Base-by-base conservation (phyloP, 2,888 invertebrate genomes). In the Drosophila mulleri region DNA sequence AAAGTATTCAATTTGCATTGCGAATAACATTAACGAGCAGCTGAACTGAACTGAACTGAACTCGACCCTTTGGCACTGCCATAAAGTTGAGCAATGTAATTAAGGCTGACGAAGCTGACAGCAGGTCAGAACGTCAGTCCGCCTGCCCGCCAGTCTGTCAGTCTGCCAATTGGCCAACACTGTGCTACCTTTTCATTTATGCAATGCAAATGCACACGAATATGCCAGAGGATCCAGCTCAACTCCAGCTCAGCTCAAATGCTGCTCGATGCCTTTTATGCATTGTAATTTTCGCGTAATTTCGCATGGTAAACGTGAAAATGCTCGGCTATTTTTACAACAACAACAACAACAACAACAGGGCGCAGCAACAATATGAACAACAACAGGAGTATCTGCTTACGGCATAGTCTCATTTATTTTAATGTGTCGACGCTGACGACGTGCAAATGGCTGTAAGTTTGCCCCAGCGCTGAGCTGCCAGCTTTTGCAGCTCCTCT, bases 251-350 rank as follows among this genome's bases (percentile, higher is more conserved):
- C n/a, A 47, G 44, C 54, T 32, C 57, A 42, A 64, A 39, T 56
- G 65, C 48, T 48, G 70, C 63, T 74, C 74, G 57, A 78, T 77
- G 70, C 48, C 66, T 67, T 67, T 83, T 88, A 77, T 85, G 78
- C 81, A 83, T 83, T 88, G 84, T 85, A 85, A 85, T 88, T 86
- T 85, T 71, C 86, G 88, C 79, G 77, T 79, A 88, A 88, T 88
- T 88, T 88, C 68, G 58, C 71, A 81, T 69, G 88, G 80, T 59
- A 74, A 80, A 80, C 72, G 88, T 85, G 79, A 71, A 84, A 85
- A 88, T 77, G 68, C 66, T 66, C 64, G 70, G 47, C 53, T 52
- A 62, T 80, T 77, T 67, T 62, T 41, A 37, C 70, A 71, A 47
- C 65, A 76, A 52, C 45, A 67, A 37, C 70, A 71, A 47, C 65